Base-by-base conservation (phyloP, 2,888 invertebrate genomes). In the Chymomyza caudatula region DNA sequence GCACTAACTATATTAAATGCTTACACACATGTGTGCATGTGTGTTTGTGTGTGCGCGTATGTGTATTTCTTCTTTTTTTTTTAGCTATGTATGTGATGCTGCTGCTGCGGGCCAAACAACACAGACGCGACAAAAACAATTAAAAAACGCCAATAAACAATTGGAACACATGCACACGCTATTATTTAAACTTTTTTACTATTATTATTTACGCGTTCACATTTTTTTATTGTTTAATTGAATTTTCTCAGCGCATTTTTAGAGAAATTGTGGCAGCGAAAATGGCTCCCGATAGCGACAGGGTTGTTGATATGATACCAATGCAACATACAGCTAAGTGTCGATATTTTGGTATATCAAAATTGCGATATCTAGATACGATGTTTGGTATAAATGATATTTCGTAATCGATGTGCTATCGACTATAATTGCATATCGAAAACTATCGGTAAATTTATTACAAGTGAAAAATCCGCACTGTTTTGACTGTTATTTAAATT, bases 1-100 rank as follows among this genome's bases (percentile, higher is more conserved):
- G 49, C 75, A 72, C 67, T 67, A 71, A 74, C 76, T 70, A 86
- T 70, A 74, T 71, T 64, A 78, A 84, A 78, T 78, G 78, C 78
- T 76, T 65, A 56, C 69, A 68, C 66, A 65, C 66, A 67, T 43
- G 60, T 69, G 65, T 69, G 64, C 70, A 55, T 67, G 67, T 60
- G 65, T 67, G 29, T 67, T 60, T 62, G 55, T 71, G 69, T 69
- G 67, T 71, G 64, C 63, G 59, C 54, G 61, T 62, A 54, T 63
- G 58, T 70, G 29, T 51, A n/a, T 55, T 55, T 42, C 37, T 55
- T 60, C 19, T 37, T 51, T 51, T 60, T 60, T 53, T 42, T 51
- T 51, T 51, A 51, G 63, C 62, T 52, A 52, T 67, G 79, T 57
- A 63, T 68, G 52, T 67, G 82, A 78, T 86, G 86, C 86, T 84